phyloP scores from a whole-genome alignment of 2,113 vertebrate genomes.

The Daphoenositta chrysoptera region DNA sequence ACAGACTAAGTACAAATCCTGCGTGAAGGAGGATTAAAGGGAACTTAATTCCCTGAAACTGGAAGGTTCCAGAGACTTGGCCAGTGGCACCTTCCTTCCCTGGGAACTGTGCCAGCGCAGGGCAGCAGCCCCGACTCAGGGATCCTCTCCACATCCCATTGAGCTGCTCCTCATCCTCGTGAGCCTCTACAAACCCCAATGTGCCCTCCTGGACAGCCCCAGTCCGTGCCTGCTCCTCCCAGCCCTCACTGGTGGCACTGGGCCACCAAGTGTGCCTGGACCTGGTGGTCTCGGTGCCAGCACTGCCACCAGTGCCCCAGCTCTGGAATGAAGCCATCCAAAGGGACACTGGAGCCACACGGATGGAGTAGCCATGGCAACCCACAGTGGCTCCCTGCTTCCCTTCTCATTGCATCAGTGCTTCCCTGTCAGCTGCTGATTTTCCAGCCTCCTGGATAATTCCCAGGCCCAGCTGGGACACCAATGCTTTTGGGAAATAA shows the following conservation, averaged over 20 bases:
- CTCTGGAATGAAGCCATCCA: background rate
- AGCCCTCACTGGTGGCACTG: background rate
- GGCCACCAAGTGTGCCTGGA: background rate
- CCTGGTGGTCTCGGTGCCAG: accelerated
- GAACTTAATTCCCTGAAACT: accelerated
- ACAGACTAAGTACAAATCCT: accelerated
- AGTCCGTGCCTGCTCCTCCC: background rate
- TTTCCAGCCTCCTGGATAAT: background rate
- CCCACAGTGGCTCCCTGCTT: background rate
- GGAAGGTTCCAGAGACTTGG: background rate
- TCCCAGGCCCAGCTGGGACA: background rate
- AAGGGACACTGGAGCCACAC: background rate
- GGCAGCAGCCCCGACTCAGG: background rate
- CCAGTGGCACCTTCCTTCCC: no score
- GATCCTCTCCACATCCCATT: accelerated
- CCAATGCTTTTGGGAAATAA: background rate
- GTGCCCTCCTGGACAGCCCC: background rate
- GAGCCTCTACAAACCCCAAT: accelerated
- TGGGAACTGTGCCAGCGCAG: background rate
- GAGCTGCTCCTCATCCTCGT: background rate
- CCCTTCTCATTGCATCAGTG: background rate
- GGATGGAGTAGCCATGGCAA: conserved; percentile 8
- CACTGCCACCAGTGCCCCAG: background rate
- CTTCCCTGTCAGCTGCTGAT: background rate
- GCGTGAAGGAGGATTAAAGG: accelerated